A percentile compares a stretch with the other conserved stretches of the same genome.
Evolutionary conservation across 35 echinoderm and acorn worm species (phyloP).

Genomic region (Nesometra sesokonis): DNA sequence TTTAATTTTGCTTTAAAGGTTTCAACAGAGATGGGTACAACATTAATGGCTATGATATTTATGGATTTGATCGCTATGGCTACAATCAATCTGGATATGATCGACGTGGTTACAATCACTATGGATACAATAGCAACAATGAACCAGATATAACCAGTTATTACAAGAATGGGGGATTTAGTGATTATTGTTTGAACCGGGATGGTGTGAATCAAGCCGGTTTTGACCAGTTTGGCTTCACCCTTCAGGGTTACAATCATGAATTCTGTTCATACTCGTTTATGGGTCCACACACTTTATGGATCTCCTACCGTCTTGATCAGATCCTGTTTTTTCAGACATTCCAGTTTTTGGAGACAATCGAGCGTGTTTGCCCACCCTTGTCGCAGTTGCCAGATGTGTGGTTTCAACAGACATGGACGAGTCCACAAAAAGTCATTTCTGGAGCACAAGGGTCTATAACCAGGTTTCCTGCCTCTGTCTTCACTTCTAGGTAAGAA

Average conservation of each 20-base stretch:
- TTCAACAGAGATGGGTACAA: conserved; percentile 80
- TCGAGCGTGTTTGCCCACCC: conserved; percentile 41
- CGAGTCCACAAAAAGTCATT: conserved; percentile 30
- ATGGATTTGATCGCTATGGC: conserved; percentile 75
- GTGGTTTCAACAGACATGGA: conserved; percentile 95
- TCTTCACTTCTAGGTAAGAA: conserved; percentile 36
- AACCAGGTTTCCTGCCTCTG: conserved; percentile 22
- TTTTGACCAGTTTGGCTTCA: conserved; percentile 69
- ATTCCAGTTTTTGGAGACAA: conserved; percentile 60
- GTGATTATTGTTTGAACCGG: conserved; percentile 57
- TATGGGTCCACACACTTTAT: conserved; percentile 38
- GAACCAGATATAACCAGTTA: conserved; percentile 32
- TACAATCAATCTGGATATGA: conserved; percentile 56
- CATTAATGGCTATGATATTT: conserved; percentile 46
- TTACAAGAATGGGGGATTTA: conserved; percentile 45
- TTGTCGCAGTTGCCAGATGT: conserved; percentile 33
- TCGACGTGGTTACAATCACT: conserved; percentile 38
- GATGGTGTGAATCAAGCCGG: conserved; percentile 39
- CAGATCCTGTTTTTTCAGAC: conserved; percentile 58
- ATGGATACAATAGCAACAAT: conserved; percentile 45
- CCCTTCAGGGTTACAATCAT: neutral
- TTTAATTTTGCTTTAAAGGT: conserved; percentile 34
- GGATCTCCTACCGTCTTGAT: conserved; percentile 47
- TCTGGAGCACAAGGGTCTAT: conserved; percentile 4
- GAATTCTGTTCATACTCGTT: conserved; percentile 65